Percentiles rank a stretch among this genome's conserved stretches.
Evolutionary conservation across 2,888 invertebrate species (phyloP).

Genomic region (Mythimna impura): DNA sequence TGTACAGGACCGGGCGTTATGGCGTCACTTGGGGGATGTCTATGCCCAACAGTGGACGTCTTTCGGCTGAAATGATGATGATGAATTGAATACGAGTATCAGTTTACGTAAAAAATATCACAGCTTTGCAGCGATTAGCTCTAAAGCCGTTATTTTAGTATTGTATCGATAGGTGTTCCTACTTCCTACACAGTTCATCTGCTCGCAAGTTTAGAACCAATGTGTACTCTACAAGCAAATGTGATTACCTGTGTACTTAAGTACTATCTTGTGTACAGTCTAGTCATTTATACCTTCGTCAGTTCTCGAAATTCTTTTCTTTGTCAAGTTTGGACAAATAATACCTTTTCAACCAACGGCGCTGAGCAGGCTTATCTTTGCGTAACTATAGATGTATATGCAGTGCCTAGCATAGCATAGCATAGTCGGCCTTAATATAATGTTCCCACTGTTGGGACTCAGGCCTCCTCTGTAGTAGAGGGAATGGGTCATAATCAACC

Average conservation of each 20-base stretch:
- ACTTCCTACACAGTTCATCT: neutral
- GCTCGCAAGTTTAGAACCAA: conserved; percentile 12
- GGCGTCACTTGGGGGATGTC: too few species aligned
- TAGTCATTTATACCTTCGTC: neutral
- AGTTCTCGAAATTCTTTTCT: neutral
- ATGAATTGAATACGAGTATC: too few species aligned
- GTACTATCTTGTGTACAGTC: conserved; percentile 13
- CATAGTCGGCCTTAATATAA: too few species aligned
- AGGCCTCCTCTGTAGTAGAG: too few species aligned
- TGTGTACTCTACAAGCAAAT: conserved; percentile 31
- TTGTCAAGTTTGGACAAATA: neutral
- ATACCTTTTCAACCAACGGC: neutral
- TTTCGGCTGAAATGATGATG: too few species aligned
- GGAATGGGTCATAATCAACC: too few species aligned
- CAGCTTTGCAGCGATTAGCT: neutral
- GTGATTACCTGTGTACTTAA: conserved; percentile 51
- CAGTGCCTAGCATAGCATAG: too few species aligned
- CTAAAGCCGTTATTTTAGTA: neutral
- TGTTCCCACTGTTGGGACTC: too few species aligned
- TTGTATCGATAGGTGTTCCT: neutral
- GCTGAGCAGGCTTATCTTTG: neutral
- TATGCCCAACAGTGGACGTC: too few species aligned
- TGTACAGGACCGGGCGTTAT: too few species aligned
- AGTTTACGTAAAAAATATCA: too few species aligned
- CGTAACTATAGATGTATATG: too few species aligned